Base-by-base conservation (phyloP, 37 sponge, comb jelly and placozoan species). In the Ephydatia muelleri region DNA sequence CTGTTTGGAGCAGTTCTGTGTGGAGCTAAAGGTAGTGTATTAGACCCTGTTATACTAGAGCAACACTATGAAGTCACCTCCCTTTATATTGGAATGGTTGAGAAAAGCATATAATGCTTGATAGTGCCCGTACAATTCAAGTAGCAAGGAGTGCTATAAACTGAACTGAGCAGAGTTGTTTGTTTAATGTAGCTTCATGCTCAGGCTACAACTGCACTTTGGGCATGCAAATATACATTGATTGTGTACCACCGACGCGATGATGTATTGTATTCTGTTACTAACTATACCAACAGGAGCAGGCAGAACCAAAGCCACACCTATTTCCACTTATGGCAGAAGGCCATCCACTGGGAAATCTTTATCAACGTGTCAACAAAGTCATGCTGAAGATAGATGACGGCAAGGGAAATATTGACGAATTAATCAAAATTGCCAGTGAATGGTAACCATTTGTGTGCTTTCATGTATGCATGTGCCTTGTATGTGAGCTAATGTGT, bases 1-100 rank as follows among this genome's bases (percentile, higher is more conserved):
- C 26, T 87, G 88, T 47, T 72, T 91, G n/a, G 13, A 70, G 38
- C 84, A 78, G 6, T 79, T 89, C 68, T 33, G 78, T 67, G 23
- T 78, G 27, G 65, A 65, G 0, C 80, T 89, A 3, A 80, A 80
- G 81, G 81, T 80, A 74, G 29, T 21, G n/a, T n/a, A 27, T 32
- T 64, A 69, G n/a, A n/a, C n/a, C n/a, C n/a, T n/a, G n/a, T n/a
- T n/a, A n/a, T n/a, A n/a, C n/a, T n/a, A n/a, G n/a, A n/a, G n/a
- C n/a, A n/a, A n/a, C n/a, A n/a, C n/a, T n/a, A n/a, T n/a, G n/a
- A n/a, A n/a, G n/a, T n/a, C n/a, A n/a, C n/a, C n/a, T n/a, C n/a
- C n/a, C n/a, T n/a, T n/a, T n/a, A n/a, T 78, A 38, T 77, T 5
- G 25, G 26, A 22, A 16, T 71, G 30, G 6, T 0, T 25, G 14